Conservation (phyloP, 2,888 invertebrate genomes). For the Megaustenia siamemsis region DNA sequence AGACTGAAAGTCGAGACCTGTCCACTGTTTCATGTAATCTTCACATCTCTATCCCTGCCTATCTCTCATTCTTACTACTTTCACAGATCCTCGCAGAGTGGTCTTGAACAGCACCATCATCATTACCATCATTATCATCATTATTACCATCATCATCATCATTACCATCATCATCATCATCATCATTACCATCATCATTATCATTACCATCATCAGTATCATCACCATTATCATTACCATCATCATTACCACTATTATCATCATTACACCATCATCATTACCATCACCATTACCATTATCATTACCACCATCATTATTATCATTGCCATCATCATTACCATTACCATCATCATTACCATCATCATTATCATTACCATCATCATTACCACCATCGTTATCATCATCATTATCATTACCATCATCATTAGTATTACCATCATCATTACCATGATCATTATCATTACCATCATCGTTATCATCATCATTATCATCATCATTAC, state of each 20-base stretch:
- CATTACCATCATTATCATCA: constrained; percentile 40
- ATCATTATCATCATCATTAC: constrained; percentile 46
- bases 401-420: neutral
- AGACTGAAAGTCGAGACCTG: too few relatives aligned
- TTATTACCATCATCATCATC: constrained; percentile 23
- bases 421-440: constrained; percentile 26
- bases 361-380: constrained; percentile 22
- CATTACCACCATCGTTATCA: neutral
- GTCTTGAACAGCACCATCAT: too few relatives aligned
- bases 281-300: constrained; percentile 3
- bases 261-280: too few relatives aligned
- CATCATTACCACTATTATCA: constrained; percentile 22
- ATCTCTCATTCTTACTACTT: too few relatives aligned
- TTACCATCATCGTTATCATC: constrained; percentile 38
- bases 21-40: too few relatives aligned
- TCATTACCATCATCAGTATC: too few relatives aligned
- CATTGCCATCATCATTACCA: constrained; percentile 10
- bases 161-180: constrained; percentile 41
- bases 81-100: too few relatives aligned
- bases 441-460: constrained; percentile 47
- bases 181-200: constrained; percentile 37
- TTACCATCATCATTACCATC: constrained; percentile 21
- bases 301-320: constrained; percentile 28
- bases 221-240: constrained; percentile 29
- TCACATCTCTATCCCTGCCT: too few relatives aligned